These are phyloP conservation scores for Euplagia quadripunctaria DNA, from an alignment of 2,888 invertebrate species.

Conservation along the genomic window DNA sequence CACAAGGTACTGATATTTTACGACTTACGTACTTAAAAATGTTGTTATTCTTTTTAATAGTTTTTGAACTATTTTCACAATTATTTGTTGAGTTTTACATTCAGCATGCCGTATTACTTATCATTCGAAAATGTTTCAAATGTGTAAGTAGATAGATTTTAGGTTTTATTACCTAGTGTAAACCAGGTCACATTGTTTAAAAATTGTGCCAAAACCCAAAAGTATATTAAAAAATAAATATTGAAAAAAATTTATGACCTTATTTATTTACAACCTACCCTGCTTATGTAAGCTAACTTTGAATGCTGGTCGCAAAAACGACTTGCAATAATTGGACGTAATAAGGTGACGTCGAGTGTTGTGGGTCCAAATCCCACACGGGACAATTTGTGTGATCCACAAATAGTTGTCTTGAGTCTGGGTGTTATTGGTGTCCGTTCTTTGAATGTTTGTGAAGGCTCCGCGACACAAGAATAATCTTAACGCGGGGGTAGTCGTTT, in stretches of 20 bases:
- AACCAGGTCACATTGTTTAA: conserved; percentile 86
- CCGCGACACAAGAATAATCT: no score
- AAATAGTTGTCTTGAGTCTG: no score
- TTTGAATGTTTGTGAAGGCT: no score
- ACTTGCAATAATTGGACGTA: no score
- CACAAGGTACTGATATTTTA: conserved; percentile 43
- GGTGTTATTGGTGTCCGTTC: no score
- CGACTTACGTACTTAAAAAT: conserved; percentile 53
- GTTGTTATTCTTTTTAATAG: conserved; percentile 58
- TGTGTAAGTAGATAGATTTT: conserved; percentile 80
- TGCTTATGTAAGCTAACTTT: not conserved
- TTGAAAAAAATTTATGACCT: conserved; percentile 69
- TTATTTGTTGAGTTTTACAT: conserved; percentile 49
- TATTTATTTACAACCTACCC: conserved; percentile 47
- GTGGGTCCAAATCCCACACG: no score
- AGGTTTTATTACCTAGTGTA: conserved; percentile 84
- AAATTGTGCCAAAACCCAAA: conserved; percentile 87
- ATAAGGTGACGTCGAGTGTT: no score
- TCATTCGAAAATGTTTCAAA: conserved; percentile 71
- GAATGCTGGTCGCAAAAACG: no score
- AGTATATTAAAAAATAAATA: conserved; percentile 85
- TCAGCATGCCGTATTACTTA: conserved; percentile 56
- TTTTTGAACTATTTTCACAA: conserved; percentile 54
- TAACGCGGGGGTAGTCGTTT: no score
- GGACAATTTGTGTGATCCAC: no score